Conservation (phyloP, 2,113 vertebrate genomes). For the Cyprinodon tularosa region DNA sequence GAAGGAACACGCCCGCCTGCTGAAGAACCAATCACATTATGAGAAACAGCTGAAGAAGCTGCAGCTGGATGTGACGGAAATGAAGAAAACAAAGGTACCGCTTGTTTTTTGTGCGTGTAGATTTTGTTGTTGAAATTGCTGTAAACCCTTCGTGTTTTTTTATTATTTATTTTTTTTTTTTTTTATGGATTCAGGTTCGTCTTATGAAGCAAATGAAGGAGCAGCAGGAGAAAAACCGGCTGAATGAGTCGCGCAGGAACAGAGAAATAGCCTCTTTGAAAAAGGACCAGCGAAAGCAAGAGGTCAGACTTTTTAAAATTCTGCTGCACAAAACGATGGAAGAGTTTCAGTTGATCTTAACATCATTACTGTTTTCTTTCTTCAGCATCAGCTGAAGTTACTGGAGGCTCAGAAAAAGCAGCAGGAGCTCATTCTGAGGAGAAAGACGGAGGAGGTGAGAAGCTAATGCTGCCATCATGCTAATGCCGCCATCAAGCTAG, state of each 20-base stretch:
- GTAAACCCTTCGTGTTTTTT: not conserved
- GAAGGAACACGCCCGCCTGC: conserved; percentile 93
- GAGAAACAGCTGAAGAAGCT: conserved; percentile 96
- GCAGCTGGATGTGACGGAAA: conserved; percentile 93
- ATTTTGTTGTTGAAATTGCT: not conserved
- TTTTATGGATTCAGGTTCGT: conserved; percentile 83
- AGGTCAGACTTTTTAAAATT: conserved; percentile 72
- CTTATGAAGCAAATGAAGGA: conserved; percentile 99
- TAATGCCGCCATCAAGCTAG: no score
- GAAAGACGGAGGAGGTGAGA: conserved; percentile 96
- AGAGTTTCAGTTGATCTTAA: not conserved
- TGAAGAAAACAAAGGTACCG: conserved; percentile 98
- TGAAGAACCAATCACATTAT: conserved; percentile 96
- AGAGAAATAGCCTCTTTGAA: conserved; percentile 94
- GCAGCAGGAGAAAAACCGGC: conserved; percentile 94
- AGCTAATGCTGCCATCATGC: not conserved
- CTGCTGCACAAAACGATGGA: not conserved
- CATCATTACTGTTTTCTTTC: not conserved
- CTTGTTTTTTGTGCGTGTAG: not conserved
- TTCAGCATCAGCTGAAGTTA: conserved; percentile 92
- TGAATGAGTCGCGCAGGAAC: conserved; percentile 92
- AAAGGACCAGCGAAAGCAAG: conserved; percentile 96
- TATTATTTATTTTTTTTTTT: not conserved
- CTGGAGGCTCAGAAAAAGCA: conserved; percentile 96
- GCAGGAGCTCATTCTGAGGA: conserved; percentile 92